Evolutionary conservation across 2,113 vertebrate genomes (phyloP), one percentile per base, ranked within the genome.

Genomic region (Platichthys flesus): DNA sequence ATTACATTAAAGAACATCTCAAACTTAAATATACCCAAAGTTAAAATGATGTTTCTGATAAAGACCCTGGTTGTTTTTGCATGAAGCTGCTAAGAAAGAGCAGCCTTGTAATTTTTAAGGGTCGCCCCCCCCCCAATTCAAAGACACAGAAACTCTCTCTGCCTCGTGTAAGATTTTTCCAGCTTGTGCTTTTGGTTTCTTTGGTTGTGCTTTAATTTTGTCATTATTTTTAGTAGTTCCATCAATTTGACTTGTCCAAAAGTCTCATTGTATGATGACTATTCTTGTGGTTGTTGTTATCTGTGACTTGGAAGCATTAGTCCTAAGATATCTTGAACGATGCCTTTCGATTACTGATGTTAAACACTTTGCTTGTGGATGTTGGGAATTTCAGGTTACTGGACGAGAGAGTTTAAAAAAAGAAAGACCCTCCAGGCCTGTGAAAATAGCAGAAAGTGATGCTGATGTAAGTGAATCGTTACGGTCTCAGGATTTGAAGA

Each of bases 401-500:
- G 97, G 96, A 80, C 95, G 95, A 73, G 98, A 98, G 83, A 88
- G 88, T 0, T 81, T 97, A 45, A 97, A 96, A 90, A 97, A 95
- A 90, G 96, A 97, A 42, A 94, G 96, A 92, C 91, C 94, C 67
- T 84, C 94, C 23, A 96, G 95, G 90, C 98, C 97, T 8, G 94
- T 99, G 89, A 98, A 95, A 94, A 96, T 99, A 69, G 98, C 97
- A 8, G 98, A 99, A 89, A 99, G 98, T 79, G 96, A 98, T 86
- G 95, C 94, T 67, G 97, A 99, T 71, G 98, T 99, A 89, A 98
- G 98, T 97, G 62, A 77, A 67, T 75, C 51, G 26, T 63, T 28
- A 35, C 28, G 71, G 81, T 83, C 67, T 78, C 73, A 66, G 59
- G 67, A 67, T 79, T 78, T 59, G 51, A 77, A 82, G 61, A 86